Base-by-base conservation (phyloP, 1,140 invertebrate species). In the Carposina sasakii region DNA sequence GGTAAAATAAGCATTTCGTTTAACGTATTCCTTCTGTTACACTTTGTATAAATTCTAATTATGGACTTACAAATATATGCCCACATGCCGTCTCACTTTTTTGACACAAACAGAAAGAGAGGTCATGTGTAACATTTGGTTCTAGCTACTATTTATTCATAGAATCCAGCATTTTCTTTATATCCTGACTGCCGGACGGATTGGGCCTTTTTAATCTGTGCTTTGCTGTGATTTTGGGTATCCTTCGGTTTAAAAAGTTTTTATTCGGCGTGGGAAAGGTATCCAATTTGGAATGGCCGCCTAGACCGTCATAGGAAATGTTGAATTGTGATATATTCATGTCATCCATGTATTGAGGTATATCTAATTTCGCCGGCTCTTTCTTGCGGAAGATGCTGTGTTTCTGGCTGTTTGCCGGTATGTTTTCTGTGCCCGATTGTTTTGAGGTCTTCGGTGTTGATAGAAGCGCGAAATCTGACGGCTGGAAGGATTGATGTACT, bases 201-300 rank as follows among this genome's bases (percentile, higher is more conserved):
- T 61, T 20, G 61, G 54, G 72, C 41, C 61, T 49, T 39, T 67
- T 78, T 12, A 81, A 42, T 39, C 69, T 76, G 34, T 78, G 75
- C 22, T 69, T 77, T 3, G 63, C 54, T 0, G 68, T 56, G 2
- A 79, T 23, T 41, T 69, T 75, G 0, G 77, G 76, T 4, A 70
- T 48, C 2, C 46, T 52, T 17, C 43, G 64, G 26, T 71, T 71
- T 5, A 61, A 5, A 0, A 54, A 44, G 5, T 36, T 57, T 1
- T 40, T 56, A n/a, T 52, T 64, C 0, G 71, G 67, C 2, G 50
- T 51, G 0, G 83, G 83, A 45, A 85, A 85, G 0, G 47, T 52
- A 20, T 82, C 78, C 1, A 68, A 22, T 41, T 76, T 81, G 3
- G 72, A 81, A 51, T 84, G 83, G 9, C 81, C 81, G 0, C 82